Percentiles rank a stretch among this genome's conserved stretches.
These are phyloP conservation scores for Pseudochirops cupreus DNA, from an alignment of 2,797 vertebrate species.

Conservation along the genomic window DNA sequence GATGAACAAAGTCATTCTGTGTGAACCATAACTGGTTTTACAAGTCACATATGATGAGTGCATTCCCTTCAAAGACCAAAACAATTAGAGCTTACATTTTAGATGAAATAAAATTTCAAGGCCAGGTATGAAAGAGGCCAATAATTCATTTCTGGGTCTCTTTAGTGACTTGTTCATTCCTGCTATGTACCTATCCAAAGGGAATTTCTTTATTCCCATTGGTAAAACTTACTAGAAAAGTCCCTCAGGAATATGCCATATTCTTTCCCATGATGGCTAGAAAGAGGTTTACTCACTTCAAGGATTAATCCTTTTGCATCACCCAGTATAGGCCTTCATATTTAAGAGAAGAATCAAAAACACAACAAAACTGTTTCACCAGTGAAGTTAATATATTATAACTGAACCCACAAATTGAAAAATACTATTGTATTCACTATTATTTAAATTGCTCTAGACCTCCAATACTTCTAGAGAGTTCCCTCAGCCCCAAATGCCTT, in stretches of 20 bases:
- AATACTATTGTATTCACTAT: background rate
- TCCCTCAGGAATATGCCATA: constrained; percentile 31
- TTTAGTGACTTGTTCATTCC: constrained; percentile 23
- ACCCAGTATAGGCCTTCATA: background rate
- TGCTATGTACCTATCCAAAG: constrained; percentile 4
- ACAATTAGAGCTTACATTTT: background rate
- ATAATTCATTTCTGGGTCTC: constrained; percentile 68
- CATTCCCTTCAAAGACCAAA: constrained; percentile 47
- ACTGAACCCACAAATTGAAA: background rate
- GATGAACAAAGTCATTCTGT: constrained; percentile 70
- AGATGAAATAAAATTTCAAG: constrained; percentile 72
- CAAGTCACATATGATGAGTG: constrained; percentile 56
- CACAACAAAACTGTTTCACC: background rate
- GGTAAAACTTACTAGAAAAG: constrained; percentile 42
- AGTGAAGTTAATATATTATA: background rate
- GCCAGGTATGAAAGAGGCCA: constrained; percentile 63
- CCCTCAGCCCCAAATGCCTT: background rate
- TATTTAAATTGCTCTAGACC: background rate
- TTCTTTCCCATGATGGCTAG: constrained; percentile 32
- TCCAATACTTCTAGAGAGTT: background rate
- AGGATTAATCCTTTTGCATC: constrained; percentile 38
- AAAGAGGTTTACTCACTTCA: constrained; percentile 15
- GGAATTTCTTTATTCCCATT: constrained; percentile 41
- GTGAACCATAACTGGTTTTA: constrained; percentile 70
- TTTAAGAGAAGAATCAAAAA: background rate